Base-by-base conservation (phyloP, 1,140 invertebrate species). In the Sarcophaga peregrina region DNA sequence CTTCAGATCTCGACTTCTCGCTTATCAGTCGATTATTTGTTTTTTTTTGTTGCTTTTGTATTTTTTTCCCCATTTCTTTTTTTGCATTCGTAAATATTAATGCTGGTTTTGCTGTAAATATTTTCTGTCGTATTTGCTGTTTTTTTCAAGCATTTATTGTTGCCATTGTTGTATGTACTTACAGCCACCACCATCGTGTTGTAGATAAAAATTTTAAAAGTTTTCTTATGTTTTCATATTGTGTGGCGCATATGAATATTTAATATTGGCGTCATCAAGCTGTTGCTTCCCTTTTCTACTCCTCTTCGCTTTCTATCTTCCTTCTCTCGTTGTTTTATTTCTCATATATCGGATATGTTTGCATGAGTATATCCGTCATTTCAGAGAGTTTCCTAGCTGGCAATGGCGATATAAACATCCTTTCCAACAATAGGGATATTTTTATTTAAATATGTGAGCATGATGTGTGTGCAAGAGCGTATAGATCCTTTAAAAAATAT, bases 241-340 rank as follows among this genome's bases (percentile, higher is more conserved):
- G 5, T 76, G 45, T 81, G 83, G 25, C 50, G 83, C 81, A 80
- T 88, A 89, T 89, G 88, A 89, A 89, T 89, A 85, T 89, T 89
- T 88, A 89, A 89, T 68, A 47, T 37, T 78, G 62, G 62, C 76
- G 75, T 52, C 82, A 68, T 47, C n/a, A 47, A 48, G 37, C 45
- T 47, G 6, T 48, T 76, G 45, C 74, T 48, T 76, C 8, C 11
- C 17, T 76, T 76, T 74, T 37, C 25, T 45, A 13, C 58, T 62
- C 13, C 11, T 17, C 15, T 62, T 4, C 4, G 20, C 58, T 15
- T 62, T 17, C 58, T 17, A 5, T 10, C 58, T 62, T 15, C 15
- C 11, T 15, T 62, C 58, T 62, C 58, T 7, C 20, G 4, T 4
- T 62, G 8, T 62, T 15, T 15, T 4, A 2, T 37, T 37, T 37